These are phyloP conservation scores for Perognathus longimembris DNA, from an alignment of 2,113 vertebrate genomes.

Conservation along the genomic window DNA sequence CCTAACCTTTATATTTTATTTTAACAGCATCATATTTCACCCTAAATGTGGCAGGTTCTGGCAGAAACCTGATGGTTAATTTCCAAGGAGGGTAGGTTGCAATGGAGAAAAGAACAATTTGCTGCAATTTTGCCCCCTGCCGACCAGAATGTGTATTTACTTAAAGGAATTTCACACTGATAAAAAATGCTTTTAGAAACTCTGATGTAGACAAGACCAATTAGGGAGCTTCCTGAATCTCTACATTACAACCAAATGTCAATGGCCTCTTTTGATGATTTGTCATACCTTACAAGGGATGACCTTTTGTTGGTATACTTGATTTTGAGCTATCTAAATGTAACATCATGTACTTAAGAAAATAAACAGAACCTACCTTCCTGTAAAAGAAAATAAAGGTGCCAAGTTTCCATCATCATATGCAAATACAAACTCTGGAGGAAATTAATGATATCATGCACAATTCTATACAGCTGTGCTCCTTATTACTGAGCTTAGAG, in stretches of 20 bases:
- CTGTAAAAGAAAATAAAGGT: not conserved
- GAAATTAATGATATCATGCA: not conserved
- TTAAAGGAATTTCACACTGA: not conserved
- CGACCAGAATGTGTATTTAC: conserved; percentile 41
- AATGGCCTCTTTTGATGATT: not conserved
- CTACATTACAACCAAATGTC: not conserved
- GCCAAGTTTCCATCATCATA: not conserved
- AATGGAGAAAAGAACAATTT: not conserved
- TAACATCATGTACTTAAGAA: not conserved
- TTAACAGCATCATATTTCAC: conserved; percentile 55
- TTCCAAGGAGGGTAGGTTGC: not conserved
- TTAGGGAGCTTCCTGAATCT: not conserved
- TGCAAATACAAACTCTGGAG: conserved; percentile 16
- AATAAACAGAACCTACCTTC: not conserved
- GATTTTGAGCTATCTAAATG: conserved; percentile 13
- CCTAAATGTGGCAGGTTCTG: conserved; percentile 57
- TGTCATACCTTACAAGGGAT: not conserved
- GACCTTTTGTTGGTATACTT: conserved; percentile 3
- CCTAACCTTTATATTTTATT: conserved; percentile 72
- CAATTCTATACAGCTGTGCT: not conserved
- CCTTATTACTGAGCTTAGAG: not conserved
- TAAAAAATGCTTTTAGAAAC: not conserved
- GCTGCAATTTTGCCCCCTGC: conserved; percentile 70
- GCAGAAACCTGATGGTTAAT: conserved; percentile 43
- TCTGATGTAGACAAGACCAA: not conserved